Conservation (phyloP, 2,113 vertebrate genomes). For the Heloderma charlesbogerti region DNA sequence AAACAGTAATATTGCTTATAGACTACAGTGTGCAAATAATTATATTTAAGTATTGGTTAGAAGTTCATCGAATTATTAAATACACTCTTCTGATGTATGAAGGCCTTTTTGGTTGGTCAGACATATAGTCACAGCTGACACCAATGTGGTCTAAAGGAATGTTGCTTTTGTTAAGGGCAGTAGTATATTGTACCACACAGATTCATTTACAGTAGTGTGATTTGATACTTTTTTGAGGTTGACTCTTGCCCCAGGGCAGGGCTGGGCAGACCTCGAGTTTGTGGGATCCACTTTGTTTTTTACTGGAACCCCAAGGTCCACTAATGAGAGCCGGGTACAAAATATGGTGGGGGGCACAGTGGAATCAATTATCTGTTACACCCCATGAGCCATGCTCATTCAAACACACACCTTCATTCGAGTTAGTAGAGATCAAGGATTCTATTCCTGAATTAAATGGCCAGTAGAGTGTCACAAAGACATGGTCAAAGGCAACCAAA, state of each 20-base stretch:
- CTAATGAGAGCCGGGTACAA: too few relatives aligned
- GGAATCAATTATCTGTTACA: too few relatives aligned
- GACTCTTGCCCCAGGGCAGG: neutral
- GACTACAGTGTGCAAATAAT: neutral
- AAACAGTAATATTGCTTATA: neutral
- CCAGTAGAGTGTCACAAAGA: too few relatives aligned
- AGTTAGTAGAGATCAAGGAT: too few relatives aligned
- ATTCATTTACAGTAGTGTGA: neutral
- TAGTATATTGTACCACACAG: slow-evolving; percentile 13
- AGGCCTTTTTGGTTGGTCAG: neutral
- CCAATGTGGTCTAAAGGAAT: neutral
- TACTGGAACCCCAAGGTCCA: too few relatives aligned
- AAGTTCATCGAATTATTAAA: neutral
- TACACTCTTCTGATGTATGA: neutral
- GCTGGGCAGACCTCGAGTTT: too few relatives aligned
- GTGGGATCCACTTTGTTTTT: too few relatives aligned
- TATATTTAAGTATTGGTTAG: neutral
- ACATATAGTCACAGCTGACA: neutral
- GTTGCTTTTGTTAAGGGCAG: slow-evolving; percentile 9
- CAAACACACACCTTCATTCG: too few relatives aligned
- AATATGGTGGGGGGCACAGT: too few relatives aligned
- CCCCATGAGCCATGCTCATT: too few relatives aligned
- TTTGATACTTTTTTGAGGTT: neutral
- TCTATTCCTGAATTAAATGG: too few relatives aligned
- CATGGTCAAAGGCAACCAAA: too few relatives aligned